A percentile compares a stretch with the other conserved stretches of the same genome.
Evolutionary conservation across 2,797 vertebrate genomes (phyloP).

Genomic region (Melanotaenia pygmaea): DNA sequence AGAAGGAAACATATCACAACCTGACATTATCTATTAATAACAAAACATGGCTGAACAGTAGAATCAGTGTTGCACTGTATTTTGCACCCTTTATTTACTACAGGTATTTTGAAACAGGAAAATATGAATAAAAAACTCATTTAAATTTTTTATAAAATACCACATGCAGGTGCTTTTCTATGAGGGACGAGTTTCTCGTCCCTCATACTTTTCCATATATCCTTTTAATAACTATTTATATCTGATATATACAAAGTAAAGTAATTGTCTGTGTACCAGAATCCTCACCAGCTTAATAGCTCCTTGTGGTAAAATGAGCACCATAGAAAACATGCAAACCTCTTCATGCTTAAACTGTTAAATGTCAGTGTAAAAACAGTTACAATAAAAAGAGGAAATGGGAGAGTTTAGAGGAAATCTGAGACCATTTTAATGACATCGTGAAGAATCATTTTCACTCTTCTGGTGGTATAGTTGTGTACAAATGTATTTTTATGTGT

Average conservation of each 20-base stretch:
- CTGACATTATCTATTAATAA: neutral
- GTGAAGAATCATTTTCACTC: constrained; percentile 6
- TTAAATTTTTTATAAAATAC: neutral
- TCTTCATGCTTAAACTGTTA: neutral
- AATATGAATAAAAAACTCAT: neutral
- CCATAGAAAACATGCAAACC: neutral
- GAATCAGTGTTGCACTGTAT: neutral
- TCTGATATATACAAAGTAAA: neutral
- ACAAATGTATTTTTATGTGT: constrained; percentile 31
- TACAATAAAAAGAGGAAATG: neutral
- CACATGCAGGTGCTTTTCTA: neutral
- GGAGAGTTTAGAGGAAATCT: neutral
- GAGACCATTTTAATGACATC: neutral
- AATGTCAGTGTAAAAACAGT: neutral
- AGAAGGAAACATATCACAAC: neutral
- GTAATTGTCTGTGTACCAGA: neutral
- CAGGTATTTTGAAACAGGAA: neutral
- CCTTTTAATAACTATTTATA: neutral
- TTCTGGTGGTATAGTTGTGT: constrained; percentile 9
- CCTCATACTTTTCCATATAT: neutral
- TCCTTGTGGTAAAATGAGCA: neutral
- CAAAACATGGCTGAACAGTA: neutral
- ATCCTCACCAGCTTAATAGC: neutral
- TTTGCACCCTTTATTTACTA: neutral
- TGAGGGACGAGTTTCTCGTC: too few relatives aligned